Conservation (phyloP, 2,113 vertebrate species). For the Microcebus murinus region DNA sequence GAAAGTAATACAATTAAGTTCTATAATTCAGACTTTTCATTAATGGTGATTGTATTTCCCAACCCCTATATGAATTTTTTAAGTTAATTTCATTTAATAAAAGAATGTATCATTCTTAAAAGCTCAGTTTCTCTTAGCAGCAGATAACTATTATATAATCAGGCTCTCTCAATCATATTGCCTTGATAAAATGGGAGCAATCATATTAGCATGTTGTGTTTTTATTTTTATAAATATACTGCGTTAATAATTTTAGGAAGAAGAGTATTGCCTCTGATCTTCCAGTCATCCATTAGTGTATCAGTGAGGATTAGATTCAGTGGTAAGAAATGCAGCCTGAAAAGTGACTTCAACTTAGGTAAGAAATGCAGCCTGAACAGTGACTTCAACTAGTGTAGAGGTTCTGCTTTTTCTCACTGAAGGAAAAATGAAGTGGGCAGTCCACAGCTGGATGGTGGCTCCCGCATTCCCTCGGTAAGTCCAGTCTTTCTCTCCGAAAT, state of each 20-base stretch:
- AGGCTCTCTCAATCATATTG: neutral
- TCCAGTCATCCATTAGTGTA: neutral
- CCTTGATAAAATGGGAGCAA: slow-evolving; percentile 32
- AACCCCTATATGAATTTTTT: neutral
- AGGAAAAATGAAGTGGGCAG: neutral
- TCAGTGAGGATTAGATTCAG: neutral
- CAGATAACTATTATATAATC: neutral
- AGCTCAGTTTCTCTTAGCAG: slow-evolving; percentile 15
- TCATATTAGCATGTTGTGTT: neutral
- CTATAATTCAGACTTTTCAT: slow-evolving; percentile 47
- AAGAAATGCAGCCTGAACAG: neutral
- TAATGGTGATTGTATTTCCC: slow-evolving; percentile 39
- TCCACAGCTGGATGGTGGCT: neutral
- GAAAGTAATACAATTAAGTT: slow-evolving; percentile 54
- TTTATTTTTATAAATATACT: neutral
- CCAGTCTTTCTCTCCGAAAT: neutral
- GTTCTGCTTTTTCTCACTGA: neutral
- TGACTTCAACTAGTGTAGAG: neutral
- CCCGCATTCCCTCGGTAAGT: accelerated
- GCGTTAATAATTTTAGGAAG: neutral
- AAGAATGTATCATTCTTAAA: slow-evolving; percentile 41
- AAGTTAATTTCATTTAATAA: slow-evolving; percentile 57
- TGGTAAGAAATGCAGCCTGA: neutral
- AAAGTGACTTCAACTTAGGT: neutral
- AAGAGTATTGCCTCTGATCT: neutral